Evolutionary conservation across 2,797 vertebrate genomes (phyloP).

Genomic region (Balearica regulorum): DNA sequence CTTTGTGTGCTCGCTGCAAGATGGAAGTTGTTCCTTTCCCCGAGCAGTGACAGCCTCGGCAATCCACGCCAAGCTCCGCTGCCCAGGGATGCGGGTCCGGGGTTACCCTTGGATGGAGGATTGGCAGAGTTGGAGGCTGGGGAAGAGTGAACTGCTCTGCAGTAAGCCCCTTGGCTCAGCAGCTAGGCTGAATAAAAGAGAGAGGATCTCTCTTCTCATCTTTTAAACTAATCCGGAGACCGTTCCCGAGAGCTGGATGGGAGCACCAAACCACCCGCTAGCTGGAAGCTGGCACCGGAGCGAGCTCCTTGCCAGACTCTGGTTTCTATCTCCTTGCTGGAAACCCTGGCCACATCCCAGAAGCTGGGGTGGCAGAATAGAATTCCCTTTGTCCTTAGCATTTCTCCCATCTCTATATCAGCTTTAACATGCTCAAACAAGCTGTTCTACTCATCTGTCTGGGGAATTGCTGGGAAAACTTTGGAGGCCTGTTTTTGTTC

Average conservation of each 20-base stretch:
- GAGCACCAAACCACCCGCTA: background rate
- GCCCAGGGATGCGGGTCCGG: background rate
- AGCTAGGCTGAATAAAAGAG: background rate
- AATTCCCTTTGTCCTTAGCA: background rate
- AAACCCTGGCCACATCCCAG: background rate
- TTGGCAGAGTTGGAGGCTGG: background rate
- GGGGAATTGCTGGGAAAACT: background rate
- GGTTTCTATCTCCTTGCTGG: background rate
- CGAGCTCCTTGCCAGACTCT: fast-evolving
- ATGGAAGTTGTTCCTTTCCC: background rate
- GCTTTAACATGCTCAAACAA: background rate
- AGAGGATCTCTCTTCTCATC: background rate
- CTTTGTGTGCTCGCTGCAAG: fast-evolving
- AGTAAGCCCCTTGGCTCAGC: background rate
- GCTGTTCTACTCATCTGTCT: background rate
- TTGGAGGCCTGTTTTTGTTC: background rate
- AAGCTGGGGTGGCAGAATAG: background rate
- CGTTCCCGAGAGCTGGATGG: background rate
- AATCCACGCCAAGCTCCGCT: background rate
- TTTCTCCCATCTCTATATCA: background rate
- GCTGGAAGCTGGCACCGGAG: background rate
- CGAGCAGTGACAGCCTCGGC: fast-evolving
- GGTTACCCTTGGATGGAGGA: background rate
- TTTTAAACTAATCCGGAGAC: background rate
- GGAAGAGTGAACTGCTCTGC: background rate